Conservation (phyloP, 2,888 invertebrate species). For the Pilophorus perplexus region DNA sequence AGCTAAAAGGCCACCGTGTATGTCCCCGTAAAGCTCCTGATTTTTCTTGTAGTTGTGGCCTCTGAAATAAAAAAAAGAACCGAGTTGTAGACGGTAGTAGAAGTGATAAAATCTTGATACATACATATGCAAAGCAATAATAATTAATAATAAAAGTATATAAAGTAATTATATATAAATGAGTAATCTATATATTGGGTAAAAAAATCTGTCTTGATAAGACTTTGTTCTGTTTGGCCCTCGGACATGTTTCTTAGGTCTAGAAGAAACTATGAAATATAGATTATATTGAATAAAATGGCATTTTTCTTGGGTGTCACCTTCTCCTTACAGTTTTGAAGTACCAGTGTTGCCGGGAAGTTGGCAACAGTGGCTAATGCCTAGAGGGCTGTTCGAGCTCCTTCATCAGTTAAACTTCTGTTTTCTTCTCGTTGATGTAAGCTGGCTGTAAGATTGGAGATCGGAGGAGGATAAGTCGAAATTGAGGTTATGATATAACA, state of each 20-base stretch:
- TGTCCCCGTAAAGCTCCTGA: slow-evolving; percentile 3
- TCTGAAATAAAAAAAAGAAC: slow-evolving; percentile 31
- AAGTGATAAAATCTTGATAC: slow-evolving; percentile 35
- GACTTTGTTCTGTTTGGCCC: slow-evolving; percentile 34
- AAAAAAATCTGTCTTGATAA: slow-evolving; percentile 36
- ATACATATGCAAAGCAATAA: slow-evolving; percentile 37
- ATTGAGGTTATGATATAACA: no score
- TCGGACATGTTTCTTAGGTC: slow-evolving; percentile 35
- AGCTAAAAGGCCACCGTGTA: slow-evolving; percentile 17
- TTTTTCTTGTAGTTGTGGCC: slow-evolving; percentile 9
- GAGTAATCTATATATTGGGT: slow-evolving; percentile 37
- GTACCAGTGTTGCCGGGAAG: no score
- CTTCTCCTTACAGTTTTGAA: no score
- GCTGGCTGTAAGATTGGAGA: no score
- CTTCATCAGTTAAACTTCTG: no score
- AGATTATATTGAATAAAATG: slow-evolving; percentile 33
- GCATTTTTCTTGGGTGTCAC: no score
- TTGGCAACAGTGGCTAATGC: no score
- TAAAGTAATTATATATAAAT: slow-evolving; percentile 15
- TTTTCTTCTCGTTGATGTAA: no score
- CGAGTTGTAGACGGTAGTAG: slow-evolving; percentile 35
- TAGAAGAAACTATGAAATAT: slow-evolving; percentile 35
- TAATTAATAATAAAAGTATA: slow-evolving; percentile 35
- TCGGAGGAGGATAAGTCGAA: no score
- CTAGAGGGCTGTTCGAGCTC: no score